Base-by-base conservation (phyloP, 1,140 invertebrate genomes). In the Cataglyphis hispanica region DNA sequence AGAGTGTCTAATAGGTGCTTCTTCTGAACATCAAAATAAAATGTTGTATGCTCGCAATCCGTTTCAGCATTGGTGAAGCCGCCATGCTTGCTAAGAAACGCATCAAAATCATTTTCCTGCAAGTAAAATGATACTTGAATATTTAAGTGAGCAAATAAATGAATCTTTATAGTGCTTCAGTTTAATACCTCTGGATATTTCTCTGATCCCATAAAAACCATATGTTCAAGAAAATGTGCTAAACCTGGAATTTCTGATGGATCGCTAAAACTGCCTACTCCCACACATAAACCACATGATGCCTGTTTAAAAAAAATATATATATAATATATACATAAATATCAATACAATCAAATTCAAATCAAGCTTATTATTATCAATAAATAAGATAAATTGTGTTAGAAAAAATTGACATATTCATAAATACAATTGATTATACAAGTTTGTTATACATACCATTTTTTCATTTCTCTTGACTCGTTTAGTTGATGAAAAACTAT, bases 151-250 rank as follows among this genome's bases (percentile, higher is more conserved):
- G 22, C 4, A 3, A 53, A 40, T 31, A 66, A 63, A 61, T 43
- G 5, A n/a, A 25, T n/a, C 64, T 25, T 53, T 19, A 19, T 10
- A 19, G 11, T 19, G 10, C 16, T 37, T 22, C 13, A 25, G 2
- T 75, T 66, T 63, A 40, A 37, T 91, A 95, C 94, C 89, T 97
- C 95, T 5, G 98, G 97, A 95, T 97, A 98, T 91, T 98, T 98
- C 91, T 97, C 95, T 63, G 97, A 98, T 50, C 98, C 98, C 97
- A 99, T 98, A 92, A 99, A 99, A 7, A 99, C 97, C 98, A 99
- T 99, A 93, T 99, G 98, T 93, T 99, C 98, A 66, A 99, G 96
- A 94, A 99, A 99, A 95, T 99, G 98, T 1, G 98, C 98, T 89
- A 99, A 92, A 1, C 99, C 99, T 86, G 97, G 98, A 69, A 99